Evolutionary conservation across 2,797 vertebrate genomes (phyloP).

Genomic region (Chaetodon trifasciatus): DNA sequence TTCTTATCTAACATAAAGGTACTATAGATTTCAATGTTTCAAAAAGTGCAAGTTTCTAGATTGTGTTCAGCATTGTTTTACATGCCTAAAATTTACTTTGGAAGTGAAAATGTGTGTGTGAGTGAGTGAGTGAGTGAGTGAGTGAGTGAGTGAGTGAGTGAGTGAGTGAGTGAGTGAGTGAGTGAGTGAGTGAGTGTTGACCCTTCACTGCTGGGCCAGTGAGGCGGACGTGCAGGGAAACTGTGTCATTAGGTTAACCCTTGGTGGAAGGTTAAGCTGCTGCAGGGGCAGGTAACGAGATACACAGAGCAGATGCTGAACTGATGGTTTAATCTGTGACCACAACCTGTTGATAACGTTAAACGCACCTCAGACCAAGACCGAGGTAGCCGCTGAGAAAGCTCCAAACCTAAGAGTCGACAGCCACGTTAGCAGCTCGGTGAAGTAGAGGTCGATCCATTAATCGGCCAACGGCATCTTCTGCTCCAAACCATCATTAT

Average conservation of each 20-base stretch:
- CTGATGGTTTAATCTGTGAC: slow-evolving; percentile 47
- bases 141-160: too few relatives aligned
- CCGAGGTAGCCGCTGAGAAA: not conserved
- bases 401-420: not conserved
- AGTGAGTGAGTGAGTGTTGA: not conserved
- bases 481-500: too few relatives aligned
- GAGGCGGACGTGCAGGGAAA: slow-evolving; percentile 15
- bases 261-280: slow-evolving; percentile 43
- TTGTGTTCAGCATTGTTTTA: not conserved
- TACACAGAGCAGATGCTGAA: slow-evolving; percentile 38
- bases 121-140: too few relatives aligned
- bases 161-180: too few relatives aligned
- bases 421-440: not conserved
- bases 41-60: not conserved
- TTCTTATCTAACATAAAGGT: not conserved
- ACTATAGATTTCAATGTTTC: not conserved
- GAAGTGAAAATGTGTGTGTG: too few relatives aligned
- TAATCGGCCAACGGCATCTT: too few relatives aligned
- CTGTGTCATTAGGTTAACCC: slow-evolving; percentile 49
- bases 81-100: not conserved
- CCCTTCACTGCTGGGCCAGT: not conserved
- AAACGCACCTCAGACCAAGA: not conserved
- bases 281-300: slow-evolving; percentile 19
- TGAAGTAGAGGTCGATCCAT: not conserved
- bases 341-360: slow-evolving; percentile 25